Conservation (phyloP, 1,140 invertebrate species). For the Trichonephila clavipes region DNA sequence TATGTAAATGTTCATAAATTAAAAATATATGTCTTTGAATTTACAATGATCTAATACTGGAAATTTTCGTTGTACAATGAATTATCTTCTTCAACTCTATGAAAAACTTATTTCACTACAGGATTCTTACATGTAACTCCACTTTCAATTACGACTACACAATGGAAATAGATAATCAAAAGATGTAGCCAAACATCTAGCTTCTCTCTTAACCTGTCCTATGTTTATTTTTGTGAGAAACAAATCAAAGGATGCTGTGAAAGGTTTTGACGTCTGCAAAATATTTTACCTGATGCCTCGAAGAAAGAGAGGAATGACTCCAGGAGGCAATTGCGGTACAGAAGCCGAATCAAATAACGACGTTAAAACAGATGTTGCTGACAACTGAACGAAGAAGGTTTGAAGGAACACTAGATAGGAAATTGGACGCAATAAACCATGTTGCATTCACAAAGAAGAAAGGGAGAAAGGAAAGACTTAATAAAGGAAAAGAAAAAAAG, state of each 20-base stretch:
- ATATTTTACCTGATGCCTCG: not conserved
- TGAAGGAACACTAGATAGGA: not conserved
- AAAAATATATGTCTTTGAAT: no score
- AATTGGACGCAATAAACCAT: not conserved
- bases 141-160: no score
- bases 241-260: not conserved
- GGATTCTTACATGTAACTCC: no score
- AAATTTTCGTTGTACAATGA: no score
- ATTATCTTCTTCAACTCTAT: no score
- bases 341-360: constrained; percentile 22
- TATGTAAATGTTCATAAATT: no score
- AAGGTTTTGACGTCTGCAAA: not conserved
- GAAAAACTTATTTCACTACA: no score
- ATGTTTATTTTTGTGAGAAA: not conserved
- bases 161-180: no score
- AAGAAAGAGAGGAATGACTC: constrained; percentile 19
- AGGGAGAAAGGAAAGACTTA: not conserved
- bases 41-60: no score
- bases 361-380: constrained; percentile 35
- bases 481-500: not conserved
- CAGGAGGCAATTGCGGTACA: constrained; percentile 5
- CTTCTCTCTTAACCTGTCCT: no score
- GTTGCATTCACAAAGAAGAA: not conserved
- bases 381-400: not conserved
- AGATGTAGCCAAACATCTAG: no score